A percentile compares a stretch with the other conserved stretches of the same genome.
Evolutionary conservation across 2,797 vertebrate genomes (phyloP).

Genomic region (Sphenopsis melanotis): DNA sequence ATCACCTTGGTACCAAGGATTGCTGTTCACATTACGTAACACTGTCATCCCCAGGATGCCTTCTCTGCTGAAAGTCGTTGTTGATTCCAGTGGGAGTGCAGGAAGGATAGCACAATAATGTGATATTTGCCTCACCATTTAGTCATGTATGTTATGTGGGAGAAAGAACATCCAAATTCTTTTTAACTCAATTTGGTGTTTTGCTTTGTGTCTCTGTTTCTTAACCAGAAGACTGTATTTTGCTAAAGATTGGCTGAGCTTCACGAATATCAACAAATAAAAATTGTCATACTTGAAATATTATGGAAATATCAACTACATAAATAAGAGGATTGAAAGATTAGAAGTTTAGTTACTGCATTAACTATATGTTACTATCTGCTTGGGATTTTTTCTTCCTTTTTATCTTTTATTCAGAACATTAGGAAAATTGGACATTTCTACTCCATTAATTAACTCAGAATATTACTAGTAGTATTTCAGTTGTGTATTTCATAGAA

Average conservation of each 20-base stretch:
- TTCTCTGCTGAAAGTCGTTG: background rate
- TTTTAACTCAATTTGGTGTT: background rate
- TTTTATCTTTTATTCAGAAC: background rate
- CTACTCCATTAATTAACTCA: background rate
- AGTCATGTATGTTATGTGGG: background rate
- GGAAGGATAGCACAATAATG: background rate
- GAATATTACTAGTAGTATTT: background rate
- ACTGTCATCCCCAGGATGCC: background rate
- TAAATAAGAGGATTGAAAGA: background rate
- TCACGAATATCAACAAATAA: background rate
- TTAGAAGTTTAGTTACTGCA: background rate
- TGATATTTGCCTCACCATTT: background rate
- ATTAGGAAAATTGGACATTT: background rate
- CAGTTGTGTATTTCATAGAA: background rate
- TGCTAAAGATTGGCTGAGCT: background rate
- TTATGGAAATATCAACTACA: background rate
- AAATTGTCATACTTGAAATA: background rate
- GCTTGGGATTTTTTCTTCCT: fast-evolving
- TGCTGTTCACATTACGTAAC: background rate
- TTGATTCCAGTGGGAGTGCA: background rate
- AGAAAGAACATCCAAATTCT: background rate
- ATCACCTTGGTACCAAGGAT: background rate
- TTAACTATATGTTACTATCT: background rate
- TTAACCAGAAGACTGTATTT: background rate
- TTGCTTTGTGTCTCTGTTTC: background rate